These are phyloP conservation scores for Carollia perspicillata DNA, from an alignment of 2,113 vertebrate species.

Conservation along the genomic window DNA sequence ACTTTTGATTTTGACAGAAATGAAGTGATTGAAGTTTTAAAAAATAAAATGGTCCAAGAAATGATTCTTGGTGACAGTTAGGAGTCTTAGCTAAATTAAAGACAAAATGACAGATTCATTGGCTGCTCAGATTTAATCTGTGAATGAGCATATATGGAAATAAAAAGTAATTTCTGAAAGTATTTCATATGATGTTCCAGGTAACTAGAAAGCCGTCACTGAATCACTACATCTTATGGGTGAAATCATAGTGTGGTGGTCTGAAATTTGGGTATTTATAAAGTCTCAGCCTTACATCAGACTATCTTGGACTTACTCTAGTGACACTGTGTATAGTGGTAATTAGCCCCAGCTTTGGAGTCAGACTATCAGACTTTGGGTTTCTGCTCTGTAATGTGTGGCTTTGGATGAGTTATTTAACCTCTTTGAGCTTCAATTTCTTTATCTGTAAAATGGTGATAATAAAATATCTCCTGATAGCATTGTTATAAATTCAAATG, in stretches of 20 bases:
- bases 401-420: background rate
- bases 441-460: background rate
- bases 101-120: background rate
- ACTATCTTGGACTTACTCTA: background rate
- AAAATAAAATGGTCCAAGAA: background rate
- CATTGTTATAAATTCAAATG: background rate
- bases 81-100: conserved; percentile 27
- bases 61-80: background rate
- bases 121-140: background rate
- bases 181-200: background rate
- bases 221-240: background rate
- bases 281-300: background rate
- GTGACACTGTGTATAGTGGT: background rate
- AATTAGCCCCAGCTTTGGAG: background rate
- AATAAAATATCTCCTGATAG: background rate
- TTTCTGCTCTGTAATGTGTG: background rate
- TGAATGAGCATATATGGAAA: background rate
- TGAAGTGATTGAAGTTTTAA: conserved; percentile 31
- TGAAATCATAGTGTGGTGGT: background rate
- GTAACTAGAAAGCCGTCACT: background rate
- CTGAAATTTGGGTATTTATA: conserved; percentile 27
- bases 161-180: conserved; percentile 25
- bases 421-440: conserved; percentile 19
- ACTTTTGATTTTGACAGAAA: conserved; percentile 30
- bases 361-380: background rate